Percentiles rank a stretch among this genome's conserved stretches.
Evolutionary conservation across 1,140 invertebrate genomes (phyloP).

Genomic region (Ladona fulva): DNA sequence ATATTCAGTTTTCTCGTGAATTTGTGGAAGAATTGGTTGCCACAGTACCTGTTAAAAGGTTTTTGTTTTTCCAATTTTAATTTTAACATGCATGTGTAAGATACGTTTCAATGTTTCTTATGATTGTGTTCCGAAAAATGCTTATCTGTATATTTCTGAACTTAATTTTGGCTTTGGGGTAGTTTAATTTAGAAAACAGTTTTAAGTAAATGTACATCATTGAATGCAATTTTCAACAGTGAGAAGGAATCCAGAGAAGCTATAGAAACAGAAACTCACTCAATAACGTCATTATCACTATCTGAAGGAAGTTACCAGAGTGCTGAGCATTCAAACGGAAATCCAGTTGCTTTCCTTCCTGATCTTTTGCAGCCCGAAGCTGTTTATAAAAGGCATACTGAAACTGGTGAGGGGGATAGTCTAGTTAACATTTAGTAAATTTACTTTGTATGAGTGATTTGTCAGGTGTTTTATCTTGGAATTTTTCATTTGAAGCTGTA

Average conservation of each 20-base stretch:
- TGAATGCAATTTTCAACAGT: background rate
- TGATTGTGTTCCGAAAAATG: background rate
- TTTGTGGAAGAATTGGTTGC: conserved; percentile 20
- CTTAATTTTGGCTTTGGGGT: background rate
- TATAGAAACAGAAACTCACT: background rate
- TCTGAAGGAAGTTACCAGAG: conserved; percentile 15
- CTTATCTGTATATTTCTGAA: too few species aligned
- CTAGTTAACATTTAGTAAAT: too few species aligned
- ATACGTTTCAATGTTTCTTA: background rate
- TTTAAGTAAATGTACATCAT: background rate
- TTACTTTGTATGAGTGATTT: too few species aligned
- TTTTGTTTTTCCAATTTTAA: background rate
- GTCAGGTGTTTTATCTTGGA: too few species aligned
- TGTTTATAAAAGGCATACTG: conserved; percentile 18
- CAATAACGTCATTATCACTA: background rate
- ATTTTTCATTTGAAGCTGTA: too few species aligned
- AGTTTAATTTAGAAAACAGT: background rate
- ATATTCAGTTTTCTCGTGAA: conserved; percentile 20
- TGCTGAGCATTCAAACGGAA: background rate
- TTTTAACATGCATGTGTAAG: background rate
- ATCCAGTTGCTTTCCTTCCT: background rate
- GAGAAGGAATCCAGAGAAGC: background rate
- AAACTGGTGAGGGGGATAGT: conserved; percentile 16
- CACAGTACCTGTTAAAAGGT: conserved; percentile 18
- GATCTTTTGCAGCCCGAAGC: conserved; percentile 17